These are phyloP conservation scores for Chaetorhynchus papuensis DNA, from an alignment of 2,113 vertebrate genomes.

Conservation along the genomic window DNA sequence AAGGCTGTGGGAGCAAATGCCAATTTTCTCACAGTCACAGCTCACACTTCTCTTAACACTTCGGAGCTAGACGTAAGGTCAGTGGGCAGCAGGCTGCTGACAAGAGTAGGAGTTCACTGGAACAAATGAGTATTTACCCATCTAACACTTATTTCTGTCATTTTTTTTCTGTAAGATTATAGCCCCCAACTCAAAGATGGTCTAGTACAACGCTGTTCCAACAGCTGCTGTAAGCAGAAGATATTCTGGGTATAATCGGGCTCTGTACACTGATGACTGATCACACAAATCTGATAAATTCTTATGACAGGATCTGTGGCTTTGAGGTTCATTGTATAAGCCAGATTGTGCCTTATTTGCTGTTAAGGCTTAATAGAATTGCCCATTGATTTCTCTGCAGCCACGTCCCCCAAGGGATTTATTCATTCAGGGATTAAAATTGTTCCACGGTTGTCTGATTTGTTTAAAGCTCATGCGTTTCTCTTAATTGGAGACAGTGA, in stretches of 20 bases:
- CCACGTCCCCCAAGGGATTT: slow-evolving; percentile 12
- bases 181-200: not conserved
- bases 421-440: slow-evolving; percentile 50
- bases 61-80: not conserved
- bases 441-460: slow-evolving; percentile 33
- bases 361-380: slow-evolving; percentile 49
- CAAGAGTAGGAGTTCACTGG: not conserved
- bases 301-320: slow-evolving; percentile 45
- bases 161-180: not conserved
- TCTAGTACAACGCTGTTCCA: not conserved
- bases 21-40: not conserved
- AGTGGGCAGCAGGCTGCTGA: not conserved
- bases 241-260: not conserved
- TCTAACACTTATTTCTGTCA: not conserved
- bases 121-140: not conserved
- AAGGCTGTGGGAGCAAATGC: not conserved
- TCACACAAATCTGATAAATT: slow-evolving; percentile 25
- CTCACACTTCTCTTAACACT: not conserved
- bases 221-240: slow-evolving; percentile 10
- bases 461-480: slow-evolving; percentile 16
- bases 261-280: not conserved
- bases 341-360: slow-evolving; percentile 46
- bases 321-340: slow-evolving; percentile 40
- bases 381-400: slow-evolving; percentile 3
- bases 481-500: slow-evolving; percentile 38